Percentiles rank a stretch among this genome's conserved stretches.
Conservation (phyloP, 2,797 vertebrate genomes). For the Natrix natrix region DNA sequence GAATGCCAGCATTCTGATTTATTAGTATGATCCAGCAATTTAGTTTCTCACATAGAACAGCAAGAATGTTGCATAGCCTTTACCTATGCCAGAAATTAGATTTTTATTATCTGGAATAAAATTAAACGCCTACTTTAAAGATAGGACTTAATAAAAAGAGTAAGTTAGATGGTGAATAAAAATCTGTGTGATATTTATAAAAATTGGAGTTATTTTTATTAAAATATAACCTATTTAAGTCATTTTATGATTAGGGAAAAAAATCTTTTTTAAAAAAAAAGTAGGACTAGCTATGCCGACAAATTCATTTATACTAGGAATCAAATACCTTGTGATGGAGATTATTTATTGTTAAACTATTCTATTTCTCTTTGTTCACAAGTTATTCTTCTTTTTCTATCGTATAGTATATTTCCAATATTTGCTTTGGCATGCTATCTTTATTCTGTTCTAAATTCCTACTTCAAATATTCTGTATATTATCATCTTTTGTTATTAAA, state of each 20-base stretch:
- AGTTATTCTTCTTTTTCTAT: neutral
- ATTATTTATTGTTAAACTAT: neutral
- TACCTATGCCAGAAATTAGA: neutral
- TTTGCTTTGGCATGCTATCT: neutral
- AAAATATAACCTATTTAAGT: neutral
- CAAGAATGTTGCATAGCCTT: no score
- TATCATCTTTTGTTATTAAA: slow-evolving; percentile 12
- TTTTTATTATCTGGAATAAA: neutral
- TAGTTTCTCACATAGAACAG: neutral
- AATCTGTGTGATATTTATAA: neutral
- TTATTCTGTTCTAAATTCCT: slow-evolving; percentile 17
- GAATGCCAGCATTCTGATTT: neutral
- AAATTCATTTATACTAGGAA: neutral
- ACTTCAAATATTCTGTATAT: neutral
- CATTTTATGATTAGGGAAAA: neutral
- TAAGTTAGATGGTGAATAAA: neutral
- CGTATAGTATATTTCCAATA: neutral
- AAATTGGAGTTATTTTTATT: neutral
- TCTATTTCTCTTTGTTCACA: neutral
- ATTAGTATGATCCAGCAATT: neutral
- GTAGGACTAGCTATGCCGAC: neutral
- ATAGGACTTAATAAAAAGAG: neutral
- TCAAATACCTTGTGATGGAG: neutral
- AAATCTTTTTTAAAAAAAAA: neutral
- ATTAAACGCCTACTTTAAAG: neutral